Conservation (phyloP, 2,888 invertebrate species). For the Sinotaia quadrata region DNA sequence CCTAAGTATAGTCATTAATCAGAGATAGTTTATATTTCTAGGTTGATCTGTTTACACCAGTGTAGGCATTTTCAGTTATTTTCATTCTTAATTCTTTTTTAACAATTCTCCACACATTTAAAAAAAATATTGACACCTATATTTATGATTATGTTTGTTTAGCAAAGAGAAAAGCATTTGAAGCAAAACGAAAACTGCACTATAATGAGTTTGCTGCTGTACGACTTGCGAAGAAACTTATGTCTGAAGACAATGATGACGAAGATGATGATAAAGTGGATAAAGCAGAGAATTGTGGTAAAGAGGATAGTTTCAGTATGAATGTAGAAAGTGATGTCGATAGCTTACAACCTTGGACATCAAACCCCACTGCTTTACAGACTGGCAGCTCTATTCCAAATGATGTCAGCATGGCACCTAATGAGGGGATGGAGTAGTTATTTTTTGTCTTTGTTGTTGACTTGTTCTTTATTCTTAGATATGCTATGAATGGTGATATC, state of each 20-base stretch:
- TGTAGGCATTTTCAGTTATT: not conserved
- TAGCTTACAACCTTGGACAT: too few species aligned
- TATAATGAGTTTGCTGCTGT: slow-evolving; percentile 98
- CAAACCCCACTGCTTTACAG: too few species aligned
- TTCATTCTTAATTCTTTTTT: not conserved
- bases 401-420: too few species aligned
- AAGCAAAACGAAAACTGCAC: slow-evolving; percentile 94
- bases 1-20: too few species aligned
- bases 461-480: too few species aligned
- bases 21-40: too few species aligned
- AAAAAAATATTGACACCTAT: not conserved
- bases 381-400: too few species aligned
- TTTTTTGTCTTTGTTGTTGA: too few species aligned
- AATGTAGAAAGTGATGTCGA: too few species aligned
- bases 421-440: too few species aligned
- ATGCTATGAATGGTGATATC: too few species aligned
- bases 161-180: slow-evolving; percentile 85
- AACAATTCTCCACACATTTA: not conserved
- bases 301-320: not conserved
- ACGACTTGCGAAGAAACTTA: slow-evolving; percentile 89
- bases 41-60: not conserved
- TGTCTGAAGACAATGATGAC: slow-evolving; percentile 91
- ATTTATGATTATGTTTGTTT: slow-evolving; percentile 20
- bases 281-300: slow-evolving; percentile 6
- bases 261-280: slow-evolving; percentile 78